Evolutionary conservation across 2,888 invertebrate genomes (phyloP).

Genomic region (Phyllotreta cruciferae): DNA sequence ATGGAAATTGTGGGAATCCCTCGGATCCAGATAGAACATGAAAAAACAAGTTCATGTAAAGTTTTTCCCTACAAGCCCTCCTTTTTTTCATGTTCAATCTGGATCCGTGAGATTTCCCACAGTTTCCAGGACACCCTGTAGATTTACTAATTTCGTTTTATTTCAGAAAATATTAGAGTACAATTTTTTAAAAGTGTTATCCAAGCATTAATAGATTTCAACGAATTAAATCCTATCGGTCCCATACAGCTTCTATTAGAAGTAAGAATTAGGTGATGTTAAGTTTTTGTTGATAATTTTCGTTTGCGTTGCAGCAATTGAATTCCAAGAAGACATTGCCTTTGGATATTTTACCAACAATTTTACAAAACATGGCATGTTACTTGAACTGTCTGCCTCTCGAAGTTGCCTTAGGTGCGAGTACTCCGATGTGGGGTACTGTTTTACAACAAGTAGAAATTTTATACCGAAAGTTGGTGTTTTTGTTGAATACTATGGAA

Average conservation of each 20-base stretch:
- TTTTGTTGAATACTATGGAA: slow-evolving; percentile 73
- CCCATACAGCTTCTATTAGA: slow-evolving; percentile 91
- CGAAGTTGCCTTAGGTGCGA: slow-evolving; percentile 74
- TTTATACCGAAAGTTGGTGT: slow-evolving; percentile 79
- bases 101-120: no score
- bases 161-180: slow-evolving; percentile 72
- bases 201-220: slow-evolving; percentile 92
- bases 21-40: no score
- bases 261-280: slow-evolving; percentile 57
- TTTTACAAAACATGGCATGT: slow-evolving; percentile 89
- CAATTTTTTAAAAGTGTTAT: slow-evolving; percentile 95
- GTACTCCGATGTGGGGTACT: slow-evolving; percentile 78
- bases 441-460: slow-evolving; percentile 87
- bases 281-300: slow-evolving; percentile 3
- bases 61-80: no score
- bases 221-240: slow-evolving; percentile 92
- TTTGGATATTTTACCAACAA: slow-evolving; percentile 73
- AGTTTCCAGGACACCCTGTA: slow-evolving; percentile 70
- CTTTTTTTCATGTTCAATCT: no score
- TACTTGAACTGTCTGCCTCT: slow-evolving; percentile 92
- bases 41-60: no score
- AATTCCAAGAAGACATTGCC: slow-evolving; percentile 80
- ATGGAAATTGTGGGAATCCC: no score
- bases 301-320: slow-evolving; percentile 64
- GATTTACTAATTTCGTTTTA: slow-evolving; percentile 19